phyloP scores from a whole-genome alignment of 2,797 vertebrate genomes.

The Fringilla coelebs region DNA sequence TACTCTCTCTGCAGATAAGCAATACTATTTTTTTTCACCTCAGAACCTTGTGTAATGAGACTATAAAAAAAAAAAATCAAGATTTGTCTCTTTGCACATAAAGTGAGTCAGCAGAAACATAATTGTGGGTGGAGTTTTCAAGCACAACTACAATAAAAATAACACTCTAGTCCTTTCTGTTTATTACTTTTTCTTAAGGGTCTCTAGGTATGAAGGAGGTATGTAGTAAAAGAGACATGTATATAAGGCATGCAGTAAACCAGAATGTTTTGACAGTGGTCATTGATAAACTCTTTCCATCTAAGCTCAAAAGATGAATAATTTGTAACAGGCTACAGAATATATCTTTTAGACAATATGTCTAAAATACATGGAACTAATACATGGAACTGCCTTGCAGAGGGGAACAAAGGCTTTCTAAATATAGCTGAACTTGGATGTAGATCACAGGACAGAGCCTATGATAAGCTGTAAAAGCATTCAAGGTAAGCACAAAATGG shows the following conservation, averaged over 20 bases:
- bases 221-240: background rate
- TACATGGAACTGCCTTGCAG: background rate
- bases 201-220: background rate
- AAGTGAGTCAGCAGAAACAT: background rate
- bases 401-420: background rate
- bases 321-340: background rate
- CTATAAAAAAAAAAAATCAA: background rate
- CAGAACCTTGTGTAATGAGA: background rate
- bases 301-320: background rate
- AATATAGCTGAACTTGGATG: background rate
- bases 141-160: background rate
- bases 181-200: background rate
- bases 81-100: background rate
- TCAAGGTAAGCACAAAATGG: background rate
- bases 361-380: no score
- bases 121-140: background rate
- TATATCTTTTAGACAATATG: background rate
- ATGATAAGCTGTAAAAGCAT: background rate
- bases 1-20: background rate
- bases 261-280: background rate
- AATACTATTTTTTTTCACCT: background rate
- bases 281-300: background rate
- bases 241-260: background rate
- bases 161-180: background rate
- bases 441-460: background rate